phyloP scores from a whole-genome alignment of 2,888 invertebrate genomes.

The Sinotaia quadrata region DNA sequence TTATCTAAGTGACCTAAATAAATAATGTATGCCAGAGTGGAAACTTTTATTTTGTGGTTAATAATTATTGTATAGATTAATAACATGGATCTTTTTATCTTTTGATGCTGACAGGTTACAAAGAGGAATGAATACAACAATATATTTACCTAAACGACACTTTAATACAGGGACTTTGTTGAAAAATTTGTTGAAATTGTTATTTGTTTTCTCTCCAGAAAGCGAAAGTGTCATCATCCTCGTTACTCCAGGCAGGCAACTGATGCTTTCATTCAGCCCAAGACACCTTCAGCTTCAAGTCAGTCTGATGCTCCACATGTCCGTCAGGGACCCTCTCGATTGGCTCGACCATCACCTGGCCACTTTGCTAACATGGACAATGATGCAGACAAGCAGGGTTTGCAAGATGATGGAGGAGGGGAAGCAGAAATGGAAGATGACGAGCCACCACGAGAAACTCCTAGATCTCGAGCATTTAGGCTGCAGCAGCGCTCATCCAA shows the following conservation, averaged over 20 bases:
- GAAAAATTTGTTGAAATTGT: too few relatives aligned
- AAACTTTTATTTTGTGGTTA: too few relatives aligned
- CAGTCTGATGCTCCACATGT: slow-evolving; percentile 1
- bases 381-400: background rate
- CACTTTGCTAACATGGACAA: slow-evolving; percentile 5
- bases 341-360: slow-evolving; percentile 15
- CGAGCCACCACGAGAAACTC: background rate
- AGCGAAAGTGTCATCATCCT: slow-evolving; percentile 56
- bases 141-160: too few relatives aligned
- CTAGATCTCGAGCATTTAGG: background rate
- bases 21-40: too few relatives aligned
- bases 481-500: background rate
- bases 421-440: background rate
- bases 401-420: background rate
- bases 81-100: too few relatives aligned
- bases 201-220: slow-evolving; percentile 34
- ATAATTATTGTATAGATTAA: too few relatives aligned
- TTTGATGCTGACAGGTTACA: too few relatives aligned
- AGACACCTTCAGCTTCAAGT: slow-evolving; percentile 26
- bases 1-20: too few relatives aligned
- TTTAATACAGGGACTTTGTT: too few relatives aligned
- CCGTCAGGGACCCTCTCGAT: slow-evolving; percentile 20
- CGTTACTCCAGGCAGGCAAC: slow-evolving; percentile 46
- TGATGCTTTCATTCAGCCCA: slow-evolving; percentile 49
- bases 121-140: too few relatives aligned